phyloP scores from a whole-genome alignment of 2,113 vertebrate species.

The Lethenteron reissneri region DNA sequence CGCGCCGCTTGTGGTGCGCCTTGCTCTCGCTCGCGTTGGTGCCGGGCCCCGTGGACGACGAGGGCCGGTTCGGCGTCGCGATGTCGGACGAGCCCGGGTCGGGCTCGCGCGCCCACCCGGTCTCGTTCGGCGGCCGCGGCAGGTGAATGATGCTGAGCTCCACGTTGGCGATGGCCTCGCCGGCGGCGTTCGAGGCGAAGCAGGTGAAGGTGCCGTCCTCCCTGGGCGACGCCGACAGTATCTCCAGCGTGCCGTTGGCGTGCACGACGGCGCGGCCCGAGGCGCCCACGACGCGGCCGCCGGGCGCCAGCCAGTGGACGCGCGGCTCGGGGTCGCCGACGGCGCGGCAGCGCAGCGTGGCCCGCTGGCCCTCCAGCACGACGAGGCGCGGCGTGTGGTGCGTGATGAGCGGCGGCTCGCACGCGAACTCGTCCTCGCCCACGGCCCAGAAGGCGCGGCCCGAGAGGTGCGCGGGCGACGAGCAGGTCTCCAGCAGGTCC shows the following conservation, averaged over 20 bases:
- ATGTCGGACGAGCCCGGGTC: conserved; percentile 85
- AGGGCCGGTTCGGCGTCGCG: conserved; percentile 67
- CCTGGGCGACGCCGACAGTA: conserved; percentile 66
- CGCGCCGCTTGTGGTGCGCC: conserved; percentile 29
- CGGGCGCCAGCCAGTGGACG: conserved; percentile 81
- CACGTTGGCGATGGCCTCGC: conserved; percentile 63
- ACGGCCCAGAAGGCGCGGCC: conserved; percentile 89
- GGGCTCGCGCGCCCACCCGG: conserved; percentile 40
- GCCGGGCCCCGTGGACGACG: conserved; percentile 21
- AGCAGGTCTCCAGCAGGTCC: conserved; percentile 87
- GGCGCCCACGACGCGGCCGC: conserved; percentile 66
- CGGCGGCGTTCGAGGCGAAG: conserved; percentile 81
- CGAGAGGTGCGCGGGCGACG: conserved; percentile 59
- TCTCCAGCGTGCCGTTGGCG: conserved; percentile 81
- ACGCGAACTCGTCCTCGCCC: conserved; percentile 73
- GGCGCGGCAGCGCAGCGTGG: conserved; percentile 75
- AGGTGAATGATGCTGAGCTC: conserved; percentile 83
- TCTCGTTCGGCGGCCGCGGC: conserved; percentile 65
- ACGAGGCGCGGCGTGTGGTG: conserved; percentile 78
- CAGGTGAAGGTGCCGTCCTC: conserved; percentile 87
- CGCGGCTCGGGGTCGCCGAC: conserved; percentile 71
- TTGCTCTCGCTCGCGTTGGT: conserved; percentile 34
- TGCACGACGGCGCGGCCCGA: conserved; percentile 57
- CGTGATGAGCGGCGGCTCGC: conserved; percentile 77
- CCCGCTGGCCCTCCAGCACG: conserved; percentile 80